Percentiles rank a stretch among this genome's conserved stretches.
Evolutionary conservation across 2,888 invertebrate genomes (phyloP).

Genomic region (Polymixis flavicincta): DNA sequence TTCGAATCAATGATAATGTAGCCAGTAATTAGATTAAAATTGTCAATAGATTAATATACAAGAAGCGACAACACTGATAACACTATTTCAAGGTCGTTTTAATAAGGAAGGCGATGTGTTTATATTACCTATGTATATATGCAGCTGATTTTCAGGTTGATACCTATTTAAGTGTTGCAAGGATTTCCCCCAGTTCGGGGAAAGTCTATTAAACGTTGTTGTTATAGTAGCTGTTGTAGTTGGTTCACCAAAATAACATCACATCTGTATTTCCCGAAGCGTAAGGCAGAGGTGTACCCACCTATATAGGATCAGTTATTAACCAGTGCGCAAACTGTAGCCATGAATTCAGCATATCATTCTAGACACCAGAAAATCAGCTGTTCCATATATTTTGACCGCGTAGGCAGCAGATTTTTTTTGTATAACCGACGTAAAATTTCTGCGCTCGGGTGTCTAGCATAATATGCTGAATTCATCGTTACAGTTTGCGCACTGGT

Average conservation of each 20-base stretch:
- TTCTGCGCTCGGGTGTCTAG: too few relatives aligned
- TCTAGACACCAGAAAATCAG: too few relatives aligned
- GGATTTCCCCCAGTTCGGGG: background rate
- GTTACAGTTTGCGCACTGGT: too few relatives aligned
- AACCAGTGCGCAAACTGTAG: too few relatives aligned
- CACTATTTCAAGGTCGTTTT: conserved; percentile 6
- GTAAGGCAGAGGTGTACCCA: too few relatives aligned
- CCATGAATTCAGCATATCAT: too few relatives aligned
- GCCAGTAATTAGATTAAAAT: conserved; percentile 34
- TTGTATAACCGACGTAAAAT: too few relatives aligned
- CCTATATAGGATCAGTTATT: too few relatives aligned
- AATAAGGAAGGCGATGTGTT: conserved; percentile 23
- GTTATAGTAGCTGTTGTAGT: background rate
- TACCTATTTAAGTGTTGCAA: conserved; percentile 2
- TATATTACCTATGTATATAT: background rate
- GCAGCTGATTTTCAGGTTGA: conserved; percentile 11
- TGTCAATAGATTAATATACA: conserved; percentile 28
- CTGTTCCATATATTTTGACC: too few relatives aligned
- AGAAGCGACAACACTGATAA: conserved; percentile 41
- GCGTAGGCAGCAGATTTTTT: too few relatives aligned
- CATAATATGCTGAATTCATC: too few relatives aligned
- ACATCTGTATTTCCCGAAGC: too few relatives aligned
- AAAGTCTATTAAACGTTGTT: background rate
- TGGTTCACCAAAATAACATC: background rate
- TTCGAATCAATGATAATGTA: background rate